phyloP scores from a whole-genome alignment of 2,797 vertebrate genomes.

The Sparus aurata region DNA sequence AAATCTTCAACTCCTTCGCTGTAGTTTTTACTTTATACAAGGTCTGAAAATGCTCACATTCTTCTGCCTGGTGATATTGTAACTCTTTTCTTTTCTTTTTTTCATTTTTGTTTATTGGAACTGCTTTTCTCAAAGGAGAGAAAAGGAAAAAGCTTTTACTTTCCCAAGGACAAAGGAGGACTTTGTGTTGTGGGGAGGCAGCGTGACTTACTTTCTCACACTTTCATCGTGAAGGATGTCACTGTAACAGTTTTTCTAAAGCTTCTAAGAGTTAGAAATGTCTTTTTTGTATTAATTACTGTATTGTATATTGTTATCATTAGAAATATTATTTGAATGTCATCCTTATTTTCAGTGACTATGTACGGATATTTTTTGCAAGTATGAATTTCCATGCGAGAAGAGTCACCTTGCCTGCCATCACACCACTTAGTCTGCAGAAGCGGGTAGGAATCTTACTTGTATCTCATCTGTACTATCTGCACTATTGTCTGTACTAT shows the following conservation, averaged over 20 bases:
- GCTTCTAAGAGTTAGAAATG: background rate
- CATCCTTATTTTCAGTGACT: slow-evolving; percentile 11
- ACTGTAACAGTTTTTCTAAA: slow-evolving; percentile 27
- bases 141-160: slow-evolving; percentile 70
- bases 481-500: slow-evolving; percentile 18
- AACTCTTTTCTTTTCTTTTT: slow-evolving; percentile 39
- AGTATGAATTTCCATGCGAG: slow-evolving; percentile 93
- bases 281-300: background rate
- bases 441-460: slow-evolving; percentile 85
- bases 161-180: slow-evolving; percentile 93
- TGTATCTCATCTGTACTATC: slow-evolving; percentile 27
- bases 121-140: slow-evolving; percentile 67
- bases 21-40: slow-evolving; percentile 28
- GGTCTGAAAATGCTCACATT: too few species aligned
- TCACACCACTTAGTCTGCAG: slow-evolving; percentile 92
- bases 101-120: slow-evolving; percentile 70
- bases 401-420: slow-evolving; percentile 93
- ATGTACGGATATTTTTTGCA: slow-evolving; percentile 66
- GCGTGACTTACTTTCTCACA: slow-evolving; percentile 82
- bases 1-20: slow-evolving; percentile 29
- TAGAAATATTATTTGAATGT: slow-evolving; percentile 3
- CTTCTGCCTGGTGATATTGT: too few species aligned
- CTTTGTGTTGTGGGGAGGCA: slow-evolving; percentile 84
- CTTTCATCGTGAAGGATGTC: slow-evolving; percentile 72
- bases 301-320: background rate